These are phyloP conservation scores for Platyrinchus mystaceus DNA, from an alignment of 2,797 vertebrate species.

Conservation along the genomic window DNA sequence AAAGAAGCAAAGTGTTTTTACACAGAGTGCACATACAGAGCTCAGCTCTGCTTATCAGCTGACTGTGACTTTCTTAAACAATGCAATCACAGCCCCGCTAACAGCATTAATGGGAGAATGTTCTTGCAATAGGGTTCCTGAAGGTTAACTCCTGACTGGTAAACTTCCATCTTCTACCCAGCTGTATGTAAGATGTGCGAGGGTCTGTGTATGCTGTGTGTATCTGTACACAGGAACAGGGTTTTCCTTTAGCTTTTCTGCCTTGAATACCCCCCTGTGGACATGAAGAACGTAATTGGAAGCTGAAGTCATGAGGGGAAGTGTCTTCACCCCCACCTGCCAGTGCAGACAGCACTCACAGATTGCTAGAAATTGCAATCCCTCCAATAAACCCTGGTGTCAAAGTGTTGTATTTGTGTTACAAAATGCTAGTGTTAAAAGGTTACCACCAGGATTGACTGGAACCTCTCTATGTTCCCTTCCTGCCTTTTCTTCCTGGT, in stretches of 20 bases:
- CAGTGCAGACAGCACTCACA: not conserved
- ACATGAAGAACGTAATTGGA: accelerated
- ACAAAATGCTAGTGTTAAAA: not conserved
- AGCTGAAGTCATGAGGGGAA: not conserved
- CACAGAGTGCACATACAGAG: not conserved
- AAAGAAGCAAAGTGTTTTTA: not conserved
- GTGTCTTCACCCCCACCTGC: not conserved
- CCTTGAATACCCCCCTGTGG: not conserved
- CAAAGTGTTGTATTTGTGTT: not conserved
- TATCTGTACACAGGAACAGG: not conserved
- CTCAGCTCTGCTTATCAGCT: not conserved
- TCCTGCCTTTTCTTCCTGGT: not conserved
- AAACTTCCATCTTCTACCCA: not conserved
- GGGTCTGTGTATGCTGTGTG: not conserved
- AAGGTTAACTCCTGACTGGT: not conserved
- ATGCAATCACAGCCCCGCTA: not conserved
- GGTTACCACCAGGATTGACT: not conserved
- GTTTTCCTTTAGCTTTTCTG: not conserved
- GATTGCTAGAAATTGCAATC: not conserved
- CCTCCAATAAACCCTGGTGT: not conserved
- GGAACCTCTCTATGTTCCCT: not conserved
- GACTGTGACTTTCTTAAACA: not conserved
- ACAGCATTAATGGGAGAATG: not conserved
- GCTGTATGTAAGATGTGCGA: not conserved
- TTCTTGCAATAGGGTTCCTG: not conserved